Base-by-base conservation (phyloP, 2,797 vertebrate genomes). In the Sphaeramia orbicularis region DNA sequence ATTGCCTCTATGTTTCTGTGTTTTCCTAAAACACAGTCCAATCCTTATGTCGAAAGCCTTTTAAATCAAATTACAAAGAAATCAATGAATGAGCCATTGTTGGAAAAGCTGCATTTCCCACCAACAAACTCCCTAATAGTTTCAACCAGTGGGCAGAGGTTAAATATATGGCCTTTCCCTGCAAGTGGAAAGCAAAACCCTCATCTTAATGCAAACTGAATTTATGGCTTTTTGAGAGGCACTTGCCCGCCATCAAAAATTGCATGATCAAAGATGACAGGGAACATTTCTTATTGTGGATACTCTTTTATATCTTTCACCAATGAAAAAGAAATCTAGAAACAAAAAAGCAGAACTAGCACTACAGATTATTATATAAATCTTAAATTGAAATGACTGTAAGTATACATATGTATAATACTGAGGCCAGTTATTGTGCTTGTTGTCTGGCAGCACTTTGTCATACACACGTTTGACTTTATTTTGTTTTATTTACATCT, bases 151-250 rank as follows among this genome's bases (percentile, higher is more conserved):
- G 52, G 16, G 53, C 48, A 50, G 49, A 71, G 60, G 76, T 84
- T 76, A 81, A 81, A 79, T 68, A 81, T 78, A 54, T 74, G 53
- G 56, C 70, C 32, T 70, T 67, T 64, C 2, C 14, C 8, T 44
- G 18, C 27, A 38, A 60, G 57, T 32, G 30, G 45, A 32, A 8
- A 41, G 21, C 41, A 36, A 21, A 53, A 61, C 36, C 35, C 6
- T 71, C 11, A 56, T 66, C 45, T 44, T 43, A 44, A 55, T 73
- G 40, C 42, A 30, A 63, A 55, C 44, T 14, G 55, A 71, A 57
- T 21, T 36, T 30, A 19, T 42, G 19, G 18, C 44, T 55, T 37
- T 64, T 68, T 67, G 32, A 50, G 50, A 73, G 55, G 36, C 57
- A 24, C 63, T 30, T 36, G 43, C 51, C 40, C 50, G 15, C 16